Percentiles rank a stretch among this genome's conserved stretches.
Conservation (phyloP, 2,888 invertebrate species). For the Operophtera brumata region DNA sequence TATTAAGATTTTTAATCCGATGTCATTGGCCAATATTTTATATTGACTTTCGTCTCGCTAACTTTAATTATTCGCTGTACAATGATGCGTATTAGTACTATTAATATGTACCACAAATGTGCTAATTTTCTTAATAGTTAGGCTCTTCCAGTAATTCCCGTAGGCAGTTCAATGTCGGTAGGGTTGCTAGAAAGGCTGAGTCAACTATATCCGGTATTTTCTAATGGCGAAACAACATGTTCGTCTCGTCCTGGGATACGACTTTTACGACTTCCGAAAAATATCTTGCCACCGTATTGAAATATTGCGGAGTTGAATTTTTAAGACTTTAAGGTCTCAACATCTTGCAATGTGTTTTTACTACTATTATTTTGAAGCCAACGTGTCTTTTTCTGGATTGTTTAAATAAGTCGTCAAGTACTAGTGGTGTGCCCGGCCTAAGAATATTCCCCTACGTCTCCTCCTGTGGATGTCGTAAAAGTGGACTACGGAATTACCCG, state of each 20-base stretch:
- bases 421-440: no score
- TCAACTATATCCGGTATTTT: slow-evolving; percentile 48
- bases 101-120: no score
- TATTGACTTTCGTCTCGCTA: no score
- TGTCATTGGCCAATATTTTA: no score
- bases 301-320: slow-evolving; percentile 16
- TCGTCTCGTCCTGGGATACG: slow-evolving; percentile 30
- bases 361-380: background rate
- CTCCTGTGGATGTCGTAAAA: no score
- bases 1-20: no score
- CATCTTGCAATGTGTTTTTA: background rate
- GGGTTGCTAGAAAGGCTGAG: slow-evolving; percentile 52
- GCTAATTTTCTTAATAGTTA: background rate
- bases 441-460: no score
- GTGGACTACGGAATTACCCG: no score
- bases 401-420: no score
- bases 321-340: background rate
- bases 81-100: no score
- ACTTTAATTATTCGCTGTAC: no score
- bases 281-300: slow-evolving; percentile 10
- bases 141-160: slow-evolving; percentile 31
- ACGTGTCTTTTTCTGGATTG: no score
- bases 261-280: slow-evolving; percentile 39
- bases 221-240: slow-evolving; percentile 55
- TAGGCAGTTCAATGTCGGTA: slow-evolving; percentile 26